Evolutionary conservation across 2,113 vertebrate genomes (phyloP).

Genomic region (Montifringilla adamsi): DNA sequence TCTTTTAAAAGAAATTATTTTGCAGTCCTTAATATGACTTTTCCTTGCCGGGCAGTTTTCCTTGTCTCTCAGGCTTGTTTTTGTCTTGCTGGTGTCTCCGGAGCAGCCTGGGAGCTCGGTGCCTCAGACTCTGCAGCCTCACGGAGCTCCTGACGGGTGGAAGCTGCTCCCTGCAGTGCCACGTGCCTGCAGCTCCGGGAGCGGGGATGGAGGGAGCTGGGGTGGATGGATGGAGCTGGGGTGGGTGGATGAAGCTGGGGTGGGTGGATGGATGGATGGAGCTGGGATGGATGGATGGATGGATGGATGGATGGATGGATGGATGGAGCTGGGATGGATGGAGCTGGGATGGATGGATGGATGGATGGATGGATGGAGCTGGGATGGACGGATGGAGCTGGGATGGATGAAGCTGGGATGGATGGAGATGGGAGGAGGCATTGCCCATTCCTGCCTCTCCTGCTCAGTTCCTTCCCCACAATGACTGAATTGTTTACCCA

Average conservation of each 20-base stretch:
- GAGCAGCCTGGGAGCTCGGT: background rate
- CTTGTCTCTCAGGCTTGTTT: background rate
- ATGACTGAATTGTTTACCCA: background rate
- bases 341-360: too few relatives aligned
- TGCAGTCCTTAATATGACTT: background rate
- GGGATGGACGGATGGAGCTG: too few relatives aligned
- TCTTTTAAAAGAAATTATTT: background rate
- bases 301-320: too few relatives aligned
- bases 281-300: too few relatives aligned
- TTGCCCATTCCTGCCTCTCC: background rate
- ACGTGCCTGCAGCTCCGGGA: slow-evolving; percentile 28
- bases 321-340: too few relatives aligned
- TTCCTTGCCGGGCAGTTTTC: background rate
- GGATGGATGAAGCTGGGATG: too few relatives aligned
- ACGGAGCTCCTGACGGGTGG: slow-evolving; percentile 24
- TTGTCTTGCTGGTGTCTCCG: background rate
- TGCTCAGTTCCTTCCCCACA: background rate
- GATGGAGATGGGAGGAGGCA: too few relatives aligned
- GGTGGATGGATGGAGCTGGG: too few relatives aligned
- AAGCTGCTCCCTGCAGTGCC: slow-evolving; percentile 34
- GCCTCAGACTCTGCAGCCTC: background rate
- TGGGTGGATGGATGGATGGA: too few relatives aligned
- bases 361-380: too few relatives aligned
- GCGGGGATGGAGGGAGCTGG: background rate
- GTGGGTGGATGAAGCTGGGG: too few relatives aligned